Conservation (phyloP, 2,113 vertebrate genomes). For the Oryzias woworae region DNA sequence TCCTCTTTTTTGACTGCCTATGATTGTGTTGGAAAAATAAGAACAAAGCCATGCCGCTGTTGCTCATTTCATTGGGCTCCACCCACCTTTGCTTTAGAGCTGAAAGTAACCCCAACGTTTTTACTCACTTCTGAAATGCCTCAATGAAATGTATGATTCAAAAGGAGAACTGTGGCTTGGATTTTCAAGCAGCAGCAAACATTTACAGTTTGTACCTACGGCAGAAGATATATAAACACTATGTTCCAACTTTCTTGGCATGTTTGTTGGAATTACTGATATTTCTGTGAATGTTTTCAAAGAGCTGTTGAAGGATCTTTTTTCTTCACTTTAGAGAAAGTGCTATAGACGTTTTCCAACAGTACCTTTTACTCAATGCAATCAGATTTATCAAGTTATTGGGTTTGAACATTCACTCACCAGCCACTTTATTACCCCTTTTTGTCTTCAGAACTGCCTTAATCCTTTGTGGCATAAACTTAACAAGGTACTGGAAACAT, state of each 20-base stretch:
- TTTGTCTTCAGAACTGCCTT: too few species aligned
- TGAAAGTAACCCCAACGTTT: background rate
- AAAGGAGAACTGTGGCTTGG: background rate
- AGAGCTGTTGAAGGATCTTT: background rate
- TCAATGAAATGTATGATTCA: background rate
- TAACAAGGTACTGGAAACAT: too few species aligned
- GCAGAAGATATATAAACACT: too few species aligned
- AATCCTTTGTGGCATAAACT: too few species aligned
- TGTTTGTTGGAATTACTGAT: background rate
- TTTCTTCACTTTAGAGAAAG: too few species aligned
- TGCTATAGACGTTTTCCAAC: too few species aligned
- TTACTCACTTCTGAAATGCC: background rate
- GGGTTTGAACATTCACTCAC: too few species aligned
- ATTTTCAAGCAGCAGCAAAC: background rate
- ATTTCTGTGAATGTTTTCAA: background rate
- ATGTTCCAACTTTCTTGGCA: too few species aligned
- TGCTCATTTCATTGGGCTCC: slow-evolving; percentile 49
- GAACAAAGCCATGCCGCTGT: slow-evolving; percentile 44
- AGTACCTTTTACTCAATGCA: too few species aligned
- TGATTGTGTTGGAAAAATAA: slow-evolving; percentile 45
- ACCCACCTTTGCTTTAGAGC: slow-evolving; percentile 27
- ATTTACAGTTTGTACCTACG: too few species aligned
- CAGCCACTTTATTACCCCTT: too few species aligned
- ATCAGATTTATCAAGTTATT: too few species aligned
- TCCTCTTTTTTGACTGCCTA: slow-evolving; percentile 31